Base-by-base conservation (phyloP, 2,113 vertebrate genomes). In the Scopus umbretta region DNA sequence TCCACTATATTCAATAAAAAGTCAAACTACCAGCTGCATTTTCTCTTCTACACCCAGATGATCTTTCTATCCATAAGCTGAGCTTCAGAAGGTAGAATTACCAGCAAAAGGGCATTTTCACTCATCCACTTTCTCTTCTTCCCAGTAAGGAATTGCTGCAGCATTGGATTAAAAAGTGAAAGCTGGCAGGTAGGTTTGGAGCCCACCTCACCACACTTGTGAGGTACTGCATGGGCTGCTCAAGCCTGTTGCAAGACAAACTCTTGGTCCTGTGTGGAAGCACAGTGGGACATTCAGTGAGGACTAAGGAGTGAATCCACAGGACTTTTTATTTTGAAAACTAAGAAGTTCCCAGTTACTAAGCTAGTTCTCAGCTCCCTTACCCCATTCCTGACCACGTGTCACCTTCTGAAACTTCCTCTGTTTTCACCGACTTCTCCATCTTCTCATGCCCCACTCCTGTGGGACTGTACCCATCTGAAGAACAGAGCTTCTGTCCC, bases 151-250 rank as follows among this genome's bases (percentile, higher is more conserved):
- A 93, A 52, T 13, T 80, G 38, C 52, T 63, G 30, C 80, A 80
- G 75, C 13, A 55, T 2, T 38, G 36, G 52, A 40, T 59, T 66
- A 50, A 55, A 75, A 66, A 45, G 38, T 0, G 0, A 6, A 6
- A 38, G 36, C 38, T 92, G 59, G 47, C 36, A 78, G 50, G 40
- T 32, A 19, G 13, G 45, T 53, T 40, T 62, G 80, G 68, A 84
- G 18, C 40, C 32, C 26, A 30, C 38, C 43, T 68, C 1, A 1
- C 63, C 4, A 4, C 22, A 8, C 5, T 16, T 38, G 52, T 26
- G 21, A 7, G 5, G n/a, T 15, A 65, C 43, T 3, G 1, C 13
- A 45, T 1, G 2, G 36, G 5, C 32, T 72, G 27, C 52, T 43
- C 58, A 72, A 92, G 36, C 27, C 27, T 59, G 30, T 15, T 2